A percentile compares a stretch with the other conserved stretches of the same genome.
Conservation (phyloP, 2,888 invertebrate species). For the Pterostichus niger region DNA sequence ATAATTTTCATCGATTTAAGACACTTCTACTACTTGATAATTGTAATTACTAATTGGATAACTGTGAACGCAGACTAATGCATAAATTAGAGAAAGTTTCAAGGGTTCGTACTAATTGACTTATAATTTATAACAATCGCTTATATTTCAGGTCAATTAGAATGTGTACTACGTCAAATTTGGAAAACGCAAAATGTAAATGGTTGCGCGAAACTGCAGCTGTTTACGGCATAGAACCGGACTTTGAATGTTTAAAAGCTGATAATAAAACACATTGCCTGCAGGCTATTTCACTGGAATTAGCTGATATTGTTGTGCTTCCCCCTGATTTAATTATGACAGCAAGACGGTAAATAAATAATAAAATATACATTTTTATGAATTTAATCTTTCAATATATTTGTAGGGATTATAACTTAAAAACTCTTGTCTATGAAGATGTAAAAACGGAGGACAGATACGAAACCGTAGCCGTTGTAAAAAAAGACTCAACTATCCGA, state of each 20-base stretch:
- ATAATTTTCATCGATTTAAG: too few relatives aligned
- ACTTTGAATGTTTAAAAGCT: conserved; percentile 86
- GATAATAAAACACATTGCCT: conserved; percentile 83
- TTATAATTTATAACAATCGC: too few relatives aligned
- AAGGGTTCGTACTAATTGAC: too few relatives aligned
- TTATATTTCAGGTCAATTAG: conserved; percentile 70
- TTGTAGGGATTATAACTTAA: conserved; percentile 79
- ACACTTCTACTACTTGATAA: too few relatives aligned
- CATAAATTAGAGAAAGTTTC: too few relatives aligned
- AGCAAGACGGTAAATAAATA: conserved; percentile 81
- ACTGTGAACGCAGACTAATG: too few relatives aligned
- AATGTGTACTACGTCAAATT: conserved; percentile 84
- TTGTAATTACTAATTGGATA: too few relatives aligned
- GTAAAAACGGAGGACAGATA: conserved; percentile 81
- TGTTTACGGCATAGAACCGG: conserved; percentile 88
- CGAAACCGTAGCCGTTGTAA: conserved; percentile 85
- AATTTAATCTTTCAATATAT: background rate
- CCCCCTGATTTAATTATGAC: conserved; percentile 85
- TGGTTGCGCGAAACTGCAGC: conserved; percentile 87
- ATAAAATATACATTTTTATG: background rate
- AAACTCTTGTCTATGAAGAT: conserved; percentile 82
- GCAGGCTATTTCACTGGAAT: conserved; percentile 81
- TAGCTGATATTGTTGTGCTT: conserved; percentile 86
- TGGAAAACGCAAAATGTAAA: conserved; percentile 88
- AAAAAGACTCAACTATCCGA: conserved; percentile 79